A percentile compares a stretch with the other conserved stretches of the same genome.
Evolutionary conservation across 2,113 vertebrate genomes (phyloP).

Genomic region (Nettapus auritus): DNA sequence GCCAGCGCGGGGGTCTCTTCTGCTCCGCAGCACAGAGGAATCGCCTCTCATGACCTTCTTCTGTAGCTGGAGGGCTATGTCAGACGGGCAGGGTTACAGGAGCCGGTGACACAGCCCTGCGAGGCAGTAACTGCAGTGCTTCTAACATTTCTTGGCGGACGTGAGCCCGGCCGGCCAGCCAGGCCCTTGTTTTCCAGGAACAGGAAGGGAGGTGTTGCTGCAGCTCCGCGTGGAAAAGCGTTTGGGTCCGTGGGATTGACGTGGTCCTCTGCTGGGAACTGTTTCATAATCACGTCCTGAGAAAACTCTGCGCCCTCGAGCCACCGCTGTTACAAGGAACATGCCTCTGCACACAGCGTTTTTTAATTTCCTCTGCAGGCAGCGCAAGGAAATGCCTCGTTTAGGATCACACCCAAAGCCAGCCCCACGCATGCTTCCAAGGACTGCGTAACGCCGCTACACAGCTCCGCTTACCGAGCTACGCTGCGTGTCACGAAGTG

Average conservation of each 20-base stretch:
- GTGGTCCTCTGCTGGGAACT: not conserved
- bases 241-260: not conserved
- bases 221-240: not conserved
- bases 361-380: not conserved
- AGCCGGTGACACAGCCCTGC: not conserved
- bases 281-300: not conserved
- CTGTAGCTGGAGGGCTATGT: not conserved
- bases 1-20: rapidly evolving
- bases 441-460: not conserved
- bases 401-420: not conserved
- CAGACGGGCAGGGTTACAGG: not conserved
- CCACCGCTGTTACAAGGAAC: not conserved
- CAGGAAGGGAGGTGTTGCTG: conserved; percentile 59
- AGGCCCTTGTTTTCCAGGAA: conserved; percentile 52
- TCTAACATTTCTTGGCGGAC: not conserved
- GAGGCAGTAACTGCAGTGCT: not conserved
- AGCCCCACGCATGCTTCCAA: not conserved
- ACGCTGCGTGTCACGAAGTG: not conserved
- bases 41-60: no score
- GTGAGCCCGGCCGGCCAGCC: not conserved
- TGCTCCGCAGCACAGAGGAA: not conserved
- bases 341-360: not conserved
- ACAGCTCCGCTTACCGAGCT: not conserved
- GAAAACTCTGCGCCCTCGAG: not conserved
- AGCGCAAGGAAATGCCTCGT: not conserved